Base-by-base conservation (phyloP, 2,888 invertebrate species). In the Melolontha melolontha region DNA sequence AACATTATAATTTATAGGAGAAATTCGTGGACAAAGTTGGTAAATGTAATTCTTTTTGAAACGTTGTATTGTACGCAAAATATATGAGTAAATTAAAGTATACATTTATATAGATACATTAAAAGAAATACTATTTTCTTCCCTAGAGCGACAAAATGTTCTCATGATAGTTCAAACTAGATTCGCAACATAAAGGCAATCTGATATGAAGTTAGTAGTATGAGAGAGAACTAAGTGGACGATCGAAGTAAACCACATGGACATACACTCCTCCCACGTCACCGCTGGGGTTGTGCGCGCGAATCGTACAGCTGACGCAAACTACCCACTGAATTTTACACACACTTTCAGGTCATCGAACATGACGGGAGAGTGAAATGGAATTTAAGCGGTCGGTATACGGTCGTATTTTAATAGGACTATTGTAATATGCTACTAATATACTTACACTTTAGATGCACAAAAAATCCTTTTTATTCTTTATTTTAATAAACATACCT, bases 321-420 rank as follows among this genome's bases (percentile, higher is more conserved):
- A 47, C 47, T 54, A 57, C 12, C 67, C 54, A 49, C 49, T 63
- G 49, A 64, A 55, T 64, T 67, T 67, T 62, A 63, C 67, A 67
- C 64, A 67, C 64, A 67, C 59, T 59, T 67, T 67, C 64, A 54
- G 54, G 49, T 64, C 64, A 67, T 67, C 49, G 67, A 62, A 67
- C 64, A 64, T 62, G 57, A 64, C 67, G 29, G 64, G 55, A 49
- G 29, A 54, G 64, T 55, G 55, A 67, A 67, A 64, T 54, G 44
- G 54, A 64, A 64, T 55, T 67, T 67, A 40, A 55, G 34, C 7
- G 7, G 49, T 49, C 47, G 10, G n/a, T n/a, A n/a, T n/a, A 14
- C 12, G 42, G 29, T 14, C 47, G 59, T 44, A 29, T 44, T 41
- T 59, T 59, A 59, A 47, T 59, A 22, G 11, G 10, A 42, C n/a